Conservation (phyloP, 2,888 invertebrate genomes). For the Leptinotarsa tumamoca region DNA sequence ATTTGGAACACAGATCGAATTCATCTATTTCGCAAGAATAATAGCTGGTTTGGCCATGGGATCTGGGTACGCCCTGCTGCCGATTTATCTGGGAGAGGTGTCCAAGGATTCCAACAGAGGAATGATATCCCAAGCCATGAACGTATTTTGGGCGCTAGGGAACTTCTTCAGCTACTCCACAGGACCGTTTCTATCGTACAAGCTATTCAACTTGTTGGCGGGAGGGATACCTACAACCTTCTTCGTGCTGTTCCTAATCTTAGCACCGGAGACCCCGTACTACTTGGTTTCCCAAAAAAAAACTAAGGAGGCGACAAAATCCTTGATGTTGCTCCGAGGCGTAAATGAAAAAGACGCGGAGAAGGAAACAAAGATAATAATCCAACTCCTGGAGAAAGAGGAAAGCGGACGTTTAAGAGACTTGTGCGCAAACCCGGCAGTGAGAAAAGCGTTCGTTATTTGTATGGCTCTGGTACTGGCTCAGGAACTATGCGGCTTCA, state of each 20-base stretch:
- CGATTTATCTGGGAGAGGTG: conserved; percentile 89
- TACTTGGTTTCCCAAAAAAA: conserved; percentile 73
- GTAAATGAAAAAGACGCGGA: conserved; percentile 73
- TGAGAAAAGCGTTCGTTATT: conserved; percentile 79
- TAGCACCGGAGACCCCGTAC: conserved; percentile 77
- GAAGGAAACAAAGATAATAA: conserved; percentile 66
- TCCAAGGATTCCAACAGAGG: conserved; percentile 82
- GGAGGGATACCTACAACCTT: conserved; percentile 64
- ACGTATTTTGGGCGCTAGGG: conserved; percentile 77
- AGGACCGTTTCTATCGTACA: conserved; percentile 79
- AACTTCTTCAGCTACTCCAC: conserved; percentile 76
- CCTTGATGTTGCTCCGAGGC: conserved; percentile 78
- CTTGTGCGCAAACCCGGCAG: conserved; percentile 69
- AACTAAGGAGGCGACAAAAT: conserved; percentile 72
- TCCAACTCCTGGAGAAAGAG: conserved; percentile 41
- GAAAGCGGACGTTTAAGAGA: conserved; percentile 60
- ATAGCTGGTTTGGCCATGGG: conserved; percentile 76
- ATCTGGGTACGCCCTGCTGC: conserved; percentile 78
- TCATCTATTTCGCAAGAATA: conserved; percentile 63
- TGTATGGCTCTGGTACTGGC: conserved; percentile 71
- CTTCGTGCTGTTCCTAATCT: conserved; percentile 76
- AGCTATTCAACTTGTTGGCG: conserved; percentile 69
- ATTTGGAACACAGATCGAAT: conserved; percentile 44
- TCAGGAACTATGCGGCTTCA: conserved; percentile 73
- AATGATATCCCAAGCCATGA: conserved; percentile 74